Evolutionary conservation across 2,113 vertebrate genomes (phyloP), one percentile per base, ranked within the genome.

Genomic region (Martes martes): DNA sequence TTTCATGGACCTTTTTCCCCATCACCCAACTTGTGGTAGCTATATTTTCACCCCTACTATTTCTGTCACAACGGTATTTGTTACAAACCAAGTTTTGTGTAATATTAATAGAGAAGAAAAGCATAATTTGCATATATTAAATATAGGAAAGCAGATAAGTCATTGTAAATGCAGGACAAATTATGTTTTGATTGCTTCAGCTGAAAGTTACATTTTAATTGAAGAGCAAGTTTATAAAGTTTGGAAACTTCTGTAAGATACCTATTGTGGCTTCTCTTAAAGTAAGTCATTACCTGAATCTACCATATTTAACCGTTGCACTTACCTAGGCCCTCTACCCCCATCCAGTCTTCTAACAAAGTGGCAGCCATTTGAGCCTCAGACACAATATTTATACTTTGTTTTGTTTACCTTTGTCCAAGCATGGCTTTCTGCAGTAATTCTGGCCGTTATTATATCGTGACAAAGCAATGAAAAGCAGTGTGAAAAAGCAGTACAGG

Each of bases 191-290:
- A 45, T n/a, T 39, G 39, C 79, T 84, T 89, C n/a, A 42, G 7
- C 1, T 57, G 15, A 36, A 90, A 73, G 6, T 24, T 90, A 0
- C 50, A 16, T 97, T 96, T 96, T 88, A 42, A 57, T 88, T 23
- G 89, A 95, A 85, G 90, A 81, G 24, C 8, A 55, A 14, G 80
- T 71, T 74, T 84, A 15, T 87, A 19, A 81, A 42, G 42, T 69
- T 94, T 28, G 74, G 33, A 81, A 86, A 15, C 47, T 93, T 95
- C 2, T 93, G 0, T 79, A 78, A 82, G 63, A 63, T 87, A 42
- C 15, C 10, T 18, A 1, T 18, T 14, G 4, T 11, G 55, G 57
- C 81, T 92, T 98, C 82, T 96, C n/a, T 92, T 67, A 67, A 95
- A 95, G 28, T 28, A 57, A 78, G 3, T 93, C 45, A 33, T 33